These are phyloP conservation scores for Poeciliopsis turneri DNA, from an alignment of 2,797 vertebrate genomes.

Conservation along the genomic window DNA sequence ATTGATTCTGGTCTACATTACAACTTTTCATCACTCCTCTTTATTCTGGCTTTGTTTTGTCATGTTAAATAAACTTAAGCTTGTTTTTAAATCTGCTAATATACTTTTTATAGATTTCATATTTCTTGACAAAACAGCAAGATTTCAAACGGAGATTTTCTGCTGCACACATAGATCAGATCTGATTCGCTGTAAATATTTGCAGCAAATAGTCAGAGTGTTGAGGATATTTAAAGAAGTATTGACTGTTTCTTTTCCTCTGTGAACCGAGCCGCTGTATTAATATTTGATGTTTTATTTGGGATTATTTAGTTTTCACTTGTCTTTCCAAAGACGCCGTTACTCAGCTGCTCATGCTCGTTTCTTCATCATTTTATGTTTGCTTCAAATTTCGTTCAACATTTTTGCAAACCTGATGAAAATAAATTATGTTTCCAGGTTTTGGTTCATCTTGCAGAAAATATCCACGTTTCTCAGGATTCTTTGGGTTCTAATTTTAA, in stretches of 20 bases:
- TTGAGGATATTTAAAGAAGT: conserved; percentile 59
- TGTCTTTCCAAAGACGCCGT: neutral
- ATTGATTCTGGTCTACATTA: no score
- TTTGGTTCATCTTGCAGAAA: neutral
- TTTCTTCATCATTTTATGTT: neutral
- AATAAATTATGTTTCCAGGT: neutral
- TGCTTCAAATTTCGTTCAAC: neutral
- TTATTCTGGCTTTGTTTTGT: no score
- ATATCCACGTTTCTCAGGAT: neutral
- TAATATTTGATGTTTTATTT: conserved; percentile 25
- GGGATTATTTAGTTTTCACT: neutral
- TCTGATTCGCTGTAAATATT: conserved; percentile 76
- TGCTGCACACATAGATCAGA: conserved; percentile 63
- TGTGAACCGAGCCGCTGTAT: conserved; percentile 9
- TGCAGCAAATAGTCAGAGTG: conserved; percentile 73
- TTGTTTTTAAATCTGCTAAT: no score
- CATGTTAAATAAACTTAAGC: no score
- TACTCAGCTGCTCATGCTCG: no score
- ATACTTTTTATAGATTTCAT: no score
- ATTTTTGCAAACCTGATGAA: neutral
- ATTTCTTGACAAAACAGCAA: no score
- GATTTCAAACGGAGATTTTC: conserved; percentile 65
- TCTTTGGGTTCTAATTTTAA: neutral
- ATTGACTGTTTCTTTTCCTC: conserved; percentile 28
- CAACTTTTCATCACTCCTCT: no score